phyloP scores from a whole-genome alignment of 1,140 invertebrate genomes.

The Nasonia giraulti region DNA sequence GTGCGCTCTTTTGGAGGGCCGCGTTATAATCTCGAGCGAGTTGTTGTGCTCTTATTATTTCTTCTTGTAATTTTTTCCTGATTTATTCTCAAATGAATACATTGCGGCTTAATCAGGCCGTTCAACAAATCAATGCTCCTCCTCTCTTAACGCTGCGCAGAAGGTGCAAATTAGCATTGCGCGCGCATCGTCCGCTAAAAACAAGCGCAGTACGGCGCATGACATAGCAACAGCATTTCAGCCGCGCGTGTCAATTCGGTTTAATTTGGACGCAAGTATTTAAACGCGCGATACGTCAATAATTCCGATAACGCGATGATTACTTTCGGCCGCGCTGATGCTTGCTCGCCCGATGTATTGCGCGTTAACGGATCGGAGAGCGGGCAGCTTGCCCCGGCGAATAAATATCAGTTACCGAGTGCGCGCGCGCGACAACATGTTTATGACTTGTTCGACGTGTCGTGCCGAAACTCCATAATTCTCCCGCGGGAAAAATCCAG shows the following conservation, averaged over 20 bases:
- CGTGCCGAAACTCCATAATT: slow-evolving; percentile 4
- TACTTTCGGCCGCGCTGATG: neutral
- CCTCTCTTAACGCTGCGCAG: no score
- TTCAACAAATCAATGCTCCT: no score
- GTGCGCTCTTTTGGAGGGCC: neutral
- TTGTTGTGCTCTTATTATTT: no score
- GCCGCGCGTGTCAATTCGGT: neutral
- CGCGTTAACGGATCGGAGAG: neutral
- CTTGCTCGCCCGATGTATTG: no score
- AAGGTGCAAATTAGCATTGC: no score
- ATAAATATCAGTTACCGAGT: slow-evolving; percentile 24
- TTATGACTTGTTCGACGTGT: slow-evolving; percentile 15
- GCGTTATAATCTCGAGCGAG: no score
- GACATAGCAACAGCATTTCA: neutral
- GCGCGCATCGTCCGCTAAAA: no score
- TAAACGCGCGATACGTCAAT: neutral
- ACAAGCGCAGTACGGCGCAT: no score
- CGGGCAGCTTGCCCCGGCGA: neutral
- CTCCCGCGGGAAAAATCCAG: neutral
- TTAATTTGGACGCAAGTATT: slow-evolving; percentile 13
- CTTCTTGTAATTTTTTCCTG: no score
- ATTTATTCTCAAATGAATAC: no score
- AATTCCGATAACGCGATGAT: slow-evolving; percentile 26
- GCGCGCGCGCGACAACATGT: neutral
- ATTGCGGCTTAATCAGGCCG: no score